Evolutionary conservation across 2,888 invertebrate species (phyloP), one percentile per base, ranked within the genome.

Genomic region (Thymelicus acteon): DNA sequence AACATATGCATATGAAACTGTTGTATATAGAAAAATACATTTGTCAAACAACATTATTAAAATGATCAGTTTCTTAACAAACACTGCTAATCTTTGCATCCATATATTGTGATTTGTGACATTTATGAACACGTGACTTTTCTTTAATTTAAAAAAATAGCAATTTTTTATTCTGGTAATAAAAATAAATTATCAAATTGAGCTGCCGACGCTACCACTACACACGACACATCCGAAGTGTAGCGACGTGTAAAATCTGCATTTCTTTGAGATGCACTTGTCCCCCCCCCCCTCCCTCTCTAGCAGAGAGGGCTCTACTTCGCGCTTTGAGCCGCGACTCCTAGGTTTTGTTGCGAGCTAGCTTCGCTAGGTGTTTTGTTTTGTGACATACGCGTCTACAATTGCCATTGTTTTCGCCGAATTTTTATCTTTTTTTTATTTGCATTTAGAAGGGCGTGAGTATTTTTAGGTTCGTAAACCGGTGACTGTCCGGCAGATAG

Each of bases 201-300:
- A 74, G 78, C 57, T 86, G 80, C 84, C 12, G 66, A 80, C 87
- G 69, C 72, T 88, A 75, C 76, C 83, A 78, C 90, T 88, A 90
- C 89, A 88, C 86, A 85, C 88, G 83, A 82, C 86, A 85, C 89
- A 82, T 87, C 87, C 89, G 85, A 90, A 90, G 92, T 90, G 92
- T 89, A 92, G 92, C 93, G 92, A 92, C 93, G 93, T 93, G 93
- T 93, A 93, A 93, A 93, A 93, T 93, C 93, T 93, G 93, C 93
- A 93, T 93, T 93, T 93, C 93, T 93, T 93, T 93, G 93, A 93
- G 93, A 92, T 93, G 93, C 93, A 93, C 93, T 93, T 93, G 93
- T 92, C 74, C 75, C 73, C 79, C 71, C 68, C 73, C 74, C 78
- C 75, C n/a, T n/a, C 74, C 76, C 79, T 89, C 91, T 91, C 80